These are phyloP conservation scores for Temnopleurus reevesii DNA, from an alignment of 53 echinoderm and acorn worm genomes.

Conservation along the genomic window DNA sequence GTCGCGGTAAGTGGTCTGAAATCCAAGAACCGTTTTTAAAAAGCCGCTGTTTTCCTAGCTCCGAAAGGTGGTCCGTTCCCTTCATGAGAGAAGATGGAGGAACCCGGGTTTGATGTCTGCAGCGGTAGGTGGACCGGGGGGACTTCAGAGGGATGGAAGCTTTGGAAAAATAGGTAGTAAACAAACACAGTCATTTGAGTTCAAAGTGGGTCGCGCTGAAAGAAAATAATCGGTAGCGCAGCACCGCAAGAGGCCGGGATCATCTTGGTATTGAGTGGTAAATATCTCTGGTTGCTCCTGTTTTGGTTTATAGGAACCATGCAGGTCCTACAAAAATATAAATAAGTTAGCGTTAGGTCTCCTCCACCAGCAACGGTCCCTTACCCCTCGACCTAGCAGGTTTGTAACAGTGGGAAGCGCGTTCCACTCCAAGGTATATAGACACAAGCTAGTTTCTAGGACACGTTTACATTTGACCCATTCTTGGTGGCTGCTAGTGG, in stretches of 20 bases:
- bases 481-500: not conserved
- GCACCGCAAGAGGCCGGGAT: not conserved
- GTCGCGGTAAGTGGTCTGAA: conserved; percentile 61
- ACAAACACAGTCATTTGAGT: conserved; percentile 55
- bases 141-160: not conserved
- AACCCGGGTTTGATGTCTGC: not conserved
- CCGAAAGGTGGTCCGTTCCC: conserved; percentile 47
- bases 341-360: not conserved
- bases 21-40: conserved; percentile 60
- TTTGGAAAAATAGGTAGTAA: conserved; percentile 56
- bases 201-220: conserved; percentile 59
- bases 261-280: not conserved
- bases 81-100: not conserved
- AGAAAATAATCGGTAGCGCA: conserved; percentile 53
- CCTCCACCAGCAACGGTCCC: not conserved
- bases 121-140: not conserved
- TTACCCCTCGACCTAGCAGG: not conserved
- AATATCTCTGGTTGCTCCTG: not conserved
- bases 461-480: conserved; percentile 51
- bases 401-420: not conserved
- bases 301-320: not conserved
- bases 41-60: conserved; percentile 57
- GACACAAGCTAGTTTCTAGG: conserved; percentile 39
- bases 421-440: conserved; percentile 26
- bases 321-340: conserved; percentile 5